Base-by-base conservation (phyloP, 2,888 invertebrate species). In the Mesopsocus fuscifrons region DNA sequence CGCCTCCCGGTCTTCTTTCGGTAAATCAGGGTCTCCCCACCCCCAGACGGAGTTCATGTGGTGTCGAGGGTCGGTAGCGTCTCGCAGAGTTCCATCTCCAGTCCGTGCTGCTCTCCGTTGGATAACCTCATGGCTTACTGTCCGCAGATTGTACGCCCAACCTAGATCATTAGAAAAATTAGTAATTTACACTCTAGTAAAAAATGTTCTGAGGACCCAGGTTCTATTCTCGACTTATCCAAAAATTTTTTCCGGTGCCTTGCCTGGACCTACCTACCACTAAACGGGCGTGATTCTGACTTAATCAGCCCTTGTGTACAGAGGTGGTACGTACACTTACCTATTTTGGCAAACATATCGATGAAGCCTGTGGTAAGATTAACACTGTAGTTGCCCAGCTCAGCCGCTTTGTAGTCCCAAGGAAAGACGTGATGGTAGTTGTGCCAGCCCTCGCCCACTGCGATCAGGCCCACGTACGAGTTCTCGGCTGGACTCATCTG, bases 381-480 rank as follows among this genome's bases (percentile, higher is more conserved):
- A 9, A 67, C 65, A n/a, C 64, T 62, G 57, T 77, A 77, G 52
- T 69, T 65, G 41, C 77, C 77, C 20, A 78, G 64, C 54, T 79
- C 79, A 17, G 76, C 75, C 51, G 79, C 74, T 51, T 77, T 78
- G 66, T 78, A 79, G 55, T 79, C 79, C 74, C 80, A 82, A 1
- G 87, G 85, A 61, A 87, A 87, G 16, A 78, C 77, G 59, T 87
- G 87, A 53, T 87, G 87, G 59, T 84, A 87, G 63, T 87, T 87
- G 60, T 87, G 85, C 77, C 82, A 85, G 9, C 85, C 87, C 56
- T 83, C 80, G 16, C 81, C 80, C 35, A 74, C 65, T 1, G 82
- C 77, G 31, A 71, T 60, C 5, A 75, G 59, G 0, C 77, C 74
- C 0, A 84, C 80, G 0, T 65, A 53, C 46, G 64, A 59, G 54